Conservation (phyloP, 2,888 invertebrate species). For the Drosophila silvestris region DNA sequence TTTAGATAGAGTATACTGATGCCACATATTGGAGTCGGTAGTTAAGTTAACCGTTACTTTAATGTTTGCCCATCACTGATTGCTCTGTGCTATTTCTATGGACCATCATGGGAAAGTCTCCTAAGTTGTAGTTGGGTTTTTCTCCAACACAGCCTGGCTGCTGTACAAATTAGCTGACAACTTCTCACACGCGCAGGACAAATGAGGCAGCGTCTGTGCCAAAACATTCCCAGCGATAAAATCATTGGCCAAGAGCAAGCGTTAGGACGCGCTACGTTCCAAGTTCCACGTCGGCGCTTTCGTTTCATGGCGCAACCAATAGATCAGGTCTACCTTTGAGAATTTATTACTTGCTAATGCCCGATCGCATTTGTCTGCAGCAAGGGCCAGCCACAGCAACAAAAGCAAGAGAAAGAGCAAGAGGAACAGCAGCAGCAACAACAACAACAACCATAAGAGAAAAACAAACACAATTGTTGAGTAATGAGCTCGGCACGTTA, state of each 20-base stretch:
- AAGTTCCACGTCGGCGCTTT: slow-evolving; percentile 42
- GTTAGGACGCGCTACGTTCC: not conserved
- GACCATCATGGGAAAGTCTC: slow-evolving; percentile 10
- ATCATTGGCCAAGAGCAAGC: slow-evolving; percentile 38
- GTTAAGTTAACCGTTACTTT: slow-evolving; percentile 22
- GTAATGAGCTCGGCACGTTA: slow-evolving; percentile 80
- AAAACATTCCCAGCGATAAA: slow-evolving; percentile 62
- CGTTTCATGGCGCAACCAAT: slow-evolving; percentile 56
- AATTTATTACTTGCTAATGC: slow-evolving; percentile 83
- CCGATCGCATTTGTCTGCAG: slow-evolving; percentile 73
- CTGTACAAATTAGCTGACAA: slow-evolving; percentile 55
- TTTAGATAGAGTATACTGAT: slow-evolving; percentile 4
- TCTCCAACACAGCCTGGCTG: slow-evolving; percentile 7
- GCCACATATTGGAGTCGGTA: not conserved
- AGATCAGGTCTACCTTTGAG: slow-evolving; percentile 60
- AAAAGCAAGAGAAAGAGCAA: not conserved
- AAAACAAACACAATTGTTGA: slow-evolving; percentile 71
- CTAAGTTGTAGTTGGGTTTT: slow-evolving; percentile 3
- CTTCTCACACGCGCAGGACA: slow-evolving; percentile 61
- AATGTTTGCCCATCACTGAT: slow-evolving; percentile 6
- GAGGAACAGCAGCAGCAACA: not conserved
- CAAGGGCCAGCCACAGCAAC: slow-evolving; percentile 40
- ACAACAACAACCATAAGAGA: slow-evolving; percentile 6
- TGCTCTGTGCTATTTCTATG: slow-evolving; percentile 13
- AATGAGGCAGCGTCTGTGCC: slow-evolving; percentile 57